phyloP scores from a whole-genome alignment of 2,113 vertebrate species.

The Ceuthmochares aereus region DNA sequence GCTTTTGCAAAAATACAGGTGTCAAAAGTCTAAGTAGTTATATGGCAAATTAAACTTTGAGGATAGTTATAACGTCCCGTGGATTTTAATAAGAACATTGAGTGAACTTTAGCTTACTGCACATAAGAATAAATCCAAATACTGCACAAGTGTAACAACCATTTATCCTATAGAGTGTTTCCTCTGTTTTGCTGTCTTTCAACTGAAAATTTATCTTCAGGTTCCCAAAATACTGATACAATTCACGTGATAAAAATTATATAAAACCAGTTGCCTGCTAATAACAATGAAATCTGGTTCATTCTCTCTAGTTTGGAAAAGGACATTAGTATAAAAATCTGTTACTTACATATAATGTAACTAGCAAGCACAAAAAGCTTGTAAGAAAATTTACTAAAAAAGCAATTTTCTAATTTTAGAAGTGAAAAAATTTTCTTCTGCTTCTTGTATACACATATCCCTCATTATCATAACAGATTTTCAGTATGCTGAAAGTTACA shows the following conservation, averaged over 20 bases:
- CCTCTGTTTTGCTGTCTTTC: not conserved
- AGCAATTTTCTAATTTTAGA: not conserved
- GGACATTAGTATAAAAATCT: not conserved
- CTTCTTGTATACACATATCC: not conserved
- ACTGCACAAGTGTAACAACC: not conserved
- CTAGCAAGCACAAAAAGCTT: not conserved
- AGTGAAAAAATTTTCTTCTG: not conserved
- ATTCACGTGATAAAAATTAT: not conserved
- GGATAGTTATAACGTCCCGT: not conserved
- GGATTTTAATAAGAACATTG: not conserved
- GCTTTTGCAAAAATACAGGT: slow-evolving; percentile 10
- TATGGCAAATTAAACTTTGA: not conserved
- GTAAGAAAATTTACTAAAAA: not conserved
- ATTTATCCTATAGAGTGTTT: not conserved
- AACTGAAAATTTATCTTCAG: not conserved
- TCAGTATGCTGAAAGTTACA: not conserved
- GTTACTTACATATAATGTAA: not conserved
- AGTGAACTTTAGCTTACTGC: not conserved
- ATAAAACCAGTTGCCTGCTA: not conserved
- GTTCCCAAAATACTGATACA: not conserved
- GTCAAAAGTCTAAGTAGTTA: not conserved
- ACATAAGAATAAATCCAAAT: not conserved
- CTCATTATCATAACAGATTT: not conserved
- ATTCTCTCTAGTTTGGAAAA: not conserved
- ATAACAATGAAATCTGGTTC: not conserved